phyloP scores from a whole-genome alignment of 2,113 vertebrate genomes.

The Marmota monax region DNA sequence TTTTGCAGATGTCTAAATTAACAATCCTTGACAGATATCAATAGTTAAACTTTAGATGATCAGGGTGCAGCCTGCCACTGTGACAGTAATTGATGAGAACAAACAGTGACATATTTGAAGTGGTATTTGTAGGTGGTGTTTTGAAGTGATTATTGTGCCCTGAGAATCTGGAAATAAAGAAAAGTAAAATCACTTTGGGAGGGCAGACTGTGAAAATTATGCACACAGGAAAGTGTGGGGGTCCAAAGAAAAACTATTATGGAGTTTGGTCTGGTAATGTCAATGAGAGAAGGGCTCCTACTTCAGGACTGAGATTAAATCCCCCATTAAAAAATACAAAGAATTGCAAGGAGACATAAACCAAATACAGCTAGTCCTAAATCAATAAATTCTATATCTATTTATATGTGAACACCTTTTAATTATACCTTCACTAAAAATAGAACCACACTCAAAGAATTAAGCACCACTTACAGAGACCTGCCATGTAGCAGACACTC shows the following conservation, averaged over 20 bases:
- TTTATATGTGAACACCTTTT: neutral
- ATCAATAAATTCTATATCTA: slow-evolving; percentile 16
- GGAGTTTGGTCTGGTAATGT: neutral
- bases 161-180: slow-evolving; percentile 21
- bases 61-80: neutral
- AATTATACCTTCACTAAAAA: slow-evolving; percentile 19
- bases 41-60: neutral
- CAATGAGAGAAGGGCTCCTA: neutral
- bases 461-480: neutral
- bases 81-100: slow-evolving; percentile 22
- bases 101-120: slow-evolving; percentile 37
- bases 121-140: neutral
- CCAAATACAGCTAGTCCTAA: neutral
- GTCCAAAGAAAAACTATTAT: neutral
- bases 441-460: neutral
- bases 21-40: neutral
- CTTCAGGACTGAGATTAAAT: neutral
- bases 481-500: too few species aligned
- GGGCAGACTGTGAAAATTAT: neutral
- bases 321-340: neutral
- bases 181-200: neutral
- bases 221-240: neutral
- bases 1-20: neutral
- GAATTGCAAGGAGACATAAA: neutral
- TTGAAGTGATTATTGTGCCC: neutral